Base-by-base conservation (phyloP, 2,888 invertebrate genomes). In the Acrobasis suavella region DNA sequence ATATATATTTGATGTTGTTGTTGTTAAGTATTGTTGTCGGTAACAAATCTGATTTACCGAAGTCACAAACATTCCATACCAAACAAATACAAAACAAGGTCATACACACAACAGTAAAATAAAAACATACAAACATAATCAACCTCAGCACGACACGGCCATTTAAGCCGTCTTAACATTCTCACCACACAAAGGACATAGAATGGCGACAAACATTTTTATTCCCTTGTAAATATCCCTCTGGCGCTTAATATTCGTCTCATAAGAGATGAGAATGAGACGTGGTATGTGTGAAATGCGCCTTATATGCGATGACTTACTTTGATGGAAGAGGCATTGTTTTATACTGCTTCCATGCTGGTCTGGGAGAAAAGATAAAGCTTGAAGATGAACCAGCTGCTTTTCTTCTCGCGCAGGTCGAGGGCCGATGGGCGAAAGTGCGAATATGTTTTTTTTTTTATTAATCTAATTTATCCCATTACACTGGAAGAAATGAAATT, bases 161-260 rank as follows among this genome's bases (percentile, higher is more conserved):
- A 73, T 69, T 73, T 68, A 66, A 66, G 46, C 55, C 60, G 15
- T 60, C 37, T 69, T 67, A 66, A 58, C 69, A 71, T 70, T 69
- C 70, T 51, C 60, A 56, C 68, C 72, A 60, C 72, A 76, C 64
- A 73, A 66, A 65, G 65, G 65, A 67, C 72, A 74, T 78, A 76
- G 80, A 77, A 78, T 72, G 78, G 75, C 78, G 77, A 79, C 78
- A 81, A 50, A 82, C 81, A 82, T 82, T 85, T 84, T 87, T 86
- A 83, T 82, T 80, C 69, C 72, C 77, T 72, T 82, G 83, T 88
- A 86, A 86, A 87, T 87, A 84, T 82, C 77, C 78, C 74, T 67
- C 62, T 67, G 76, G 71, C 76, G 80, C 80, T 89, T 87, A 88
- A 88, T 89, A 89, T 89, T 87, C 85, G 81, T 79, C 84, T 85